Percentiles rank a stretch among this genome's conserved stretches.
phyloP scores from a whole-genome alignment of 1,140 invertebrate genomes.

The Vollenhovia emeryi region DNA sequence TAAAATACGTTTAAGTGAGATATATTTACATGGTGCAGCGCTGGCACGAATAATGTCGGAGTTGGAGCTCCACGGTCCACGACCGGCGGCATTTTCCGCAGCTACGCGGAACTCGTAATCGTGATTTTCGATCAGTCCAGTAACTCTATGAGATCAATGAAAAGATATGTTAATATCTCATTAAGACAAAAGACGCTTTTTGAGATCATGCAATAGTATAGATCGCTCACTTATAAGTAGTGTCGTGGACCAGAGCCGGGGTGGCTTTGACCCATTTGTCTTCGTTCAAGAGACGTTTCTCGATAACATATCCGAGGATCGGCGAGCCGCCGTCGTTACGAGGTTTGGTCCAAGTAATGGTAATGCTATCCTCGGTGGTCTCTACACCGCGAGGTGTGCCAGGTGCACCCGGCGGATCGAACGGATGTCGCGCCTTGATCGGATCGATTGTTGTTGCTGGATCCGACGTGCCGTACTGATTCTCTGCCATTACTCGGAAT shows the following conservation, averaged over 20 bases:
- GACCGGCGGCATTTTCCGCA: slow-evolving; percentile 97
- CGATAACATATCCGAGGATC: slow-evolving; percentile 96
- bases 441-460: slow-evolving; percentile 95
- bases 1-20: not conserved
- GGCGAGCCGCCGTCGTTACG: slow-evolving; percentile 96
- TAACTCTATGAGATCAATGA: slow-evolving; percentile 86
- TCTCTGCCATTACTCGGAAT: slow-evolving; percentile 99
- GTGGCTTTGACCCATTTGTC: slow-evolving; percentile 96
- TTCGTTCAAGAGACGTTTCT: slow-evolving; percentile 95
- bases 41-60: slow-evolving; percentile 96
- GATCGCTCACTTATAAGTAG: slow-evolving; percentile 88
- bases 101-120: slow-evolving; percentile 99
- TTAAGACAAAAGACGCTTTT: not conserved
- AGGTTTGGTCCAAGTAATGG: slow-evolving; percentile 96
- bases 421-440: slow-evolving; percentile 97
- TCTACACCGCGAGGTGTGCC: slow-evolving; percentile 94
- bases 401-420: slow-evolving; percentile 96
- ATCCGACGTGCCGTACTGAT: slow-evolving; percentile 97
- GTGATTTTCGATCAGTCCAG: slow-evolving; percentile 96
- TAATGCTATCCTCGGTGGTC: slow-evolving; percentile 97
- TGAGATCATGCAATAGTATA: not conserved
- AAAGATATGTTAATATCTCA: not conserved
- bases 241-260: slow-evolving; percentile 92
- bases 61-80: slow-evolving; percentile 95
- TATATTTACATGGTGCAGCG: slow-evolving; percentile 90